Evolutionary conservation across 2,888 invertebrate genomes (phyloP).

Genomic region (Dasysyrphus tricinctus): DNA sequence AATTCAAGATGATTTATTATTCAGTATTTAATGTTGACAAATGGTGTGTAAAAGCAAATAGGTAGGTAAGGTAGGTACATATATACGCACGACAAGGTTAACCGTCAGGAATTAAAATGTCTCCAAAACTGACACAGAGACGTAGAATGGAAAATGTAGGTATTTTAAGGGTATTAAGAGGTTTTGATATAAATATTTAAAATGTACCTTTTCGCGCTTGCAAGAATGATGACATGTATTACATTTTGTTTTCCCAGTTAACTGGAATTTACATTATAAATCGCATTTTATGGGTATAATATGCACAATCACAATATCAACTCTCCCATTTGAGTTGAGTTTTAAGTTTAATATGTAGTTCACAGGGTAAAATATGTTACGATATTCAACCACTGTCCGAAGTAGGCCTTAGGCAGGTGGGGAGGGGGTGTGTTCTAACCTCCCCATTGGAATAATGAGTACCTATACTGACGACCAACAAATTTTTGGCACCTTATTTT

Average conservation of each 20-base stretch:
- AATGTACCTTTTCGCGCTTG: background rate
- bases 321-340: background rate
- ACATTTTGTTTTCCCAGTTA: background rate
- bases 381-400: too few relatives aligned
- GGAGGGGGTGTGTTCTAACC: too few relatives aligned
- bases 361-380: too few relatives aligned
- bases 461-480: too few relatives aligned
- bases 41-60: conserved; percentile 44
- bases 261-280: background rate
- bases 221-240: background rate
- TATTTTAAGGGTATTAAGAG: background rate
- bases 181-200: conserved; percentile 7
- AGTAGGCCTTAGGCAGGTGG: too few relatives aligned
- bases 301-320: background rate
- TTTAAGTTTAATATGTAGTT: too few relatives aligned
- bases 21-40: conserved; percentile 60
- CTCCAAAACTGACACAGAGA: background rate
- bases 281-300: background rate
- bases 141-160: background rate
- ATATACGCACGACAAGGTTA: conserved; percentile 29
- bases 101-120: conserved; percentile 22
- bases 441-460: too few relatives aligned
- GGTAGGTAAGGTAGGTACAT: too few relatives aligned
- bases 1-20: conserved; percentile 66
- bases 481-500: too few relatives aligned